Evolutionary conservation across 2,888 invertebrate genomes (phyloP).

Genomic region (Caenorhabditis japonica): DNA sequence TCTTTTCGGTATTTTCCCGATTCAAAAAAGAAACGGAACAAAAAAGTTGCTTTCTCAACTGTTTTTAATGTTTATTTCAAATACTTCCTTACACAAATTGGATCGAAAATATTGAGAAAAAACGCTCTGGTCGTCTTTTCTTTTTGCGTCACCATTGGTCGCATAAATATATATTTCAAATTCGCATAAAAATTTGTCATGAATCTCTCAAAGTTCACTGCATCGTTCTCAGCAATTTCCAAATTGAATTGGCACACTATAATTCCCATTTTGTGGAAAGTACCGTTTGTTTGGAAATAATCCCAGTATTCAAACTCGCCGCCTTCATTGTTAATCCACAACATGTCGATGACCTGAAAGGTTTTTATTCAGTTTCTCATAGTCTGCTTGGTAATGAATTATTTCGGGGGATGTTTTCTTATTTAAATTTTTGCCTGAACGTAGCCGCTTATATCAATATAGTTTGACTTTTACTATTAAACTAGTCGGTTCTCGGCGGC

Average conservation of each 20-base stretch:
- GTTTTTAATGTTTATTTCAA: slow-evolving; percentile 12
- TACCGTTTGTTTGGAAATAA: slow-evolving; percentile 2
- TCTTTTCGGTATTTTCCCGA: slow-evolving; percentile 3
- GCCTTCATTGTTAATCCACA: slow-evolving; percentile 24
- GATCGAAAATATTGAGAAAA: slow-evolving; percentile 8
- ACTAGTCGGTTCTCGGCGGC: too few species aligned
- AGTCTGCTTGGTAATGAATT: too few species aligned
- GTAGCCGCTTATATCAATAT: too few species aligned
- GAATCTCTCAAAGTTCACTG: slow-evolving; percentile 8
- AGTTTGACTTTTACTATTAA: too few species aligned
- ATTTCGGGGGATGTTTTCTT: too few species aligned
- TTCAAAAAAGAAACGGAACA: slow-evolving; percentile 7
- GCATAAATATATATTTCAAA: slow-evolving; percentile 2
- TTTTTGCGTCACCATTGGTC: neutral
- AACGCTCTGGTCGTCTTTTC: neutral
- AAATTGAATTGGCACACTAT: slow-evolving; percentile 22
- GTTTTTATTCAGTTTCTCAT: slow-evolving; percentile 22
- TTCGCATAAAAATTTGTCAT: neutral
- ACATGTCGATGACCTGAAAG: slow-evolving; percentile 16
- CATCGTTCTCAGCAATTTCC: slow-evolving; percentile 9
- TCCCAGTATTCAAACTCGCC: slow-evolving; percentile 32
- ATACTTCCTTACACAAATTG: slow-evolving; percentile 24
- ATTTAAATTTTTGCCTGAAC: too few species aligned
- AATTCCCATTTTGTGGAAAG: slow-evolving; percentile 11
- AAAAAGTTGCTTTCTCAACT: slow-evolving; percentile 3